phyloP scores from a whole-genome alignment of 2,888 invertebrate species.

The Pristionchus mayeri region DNA sequence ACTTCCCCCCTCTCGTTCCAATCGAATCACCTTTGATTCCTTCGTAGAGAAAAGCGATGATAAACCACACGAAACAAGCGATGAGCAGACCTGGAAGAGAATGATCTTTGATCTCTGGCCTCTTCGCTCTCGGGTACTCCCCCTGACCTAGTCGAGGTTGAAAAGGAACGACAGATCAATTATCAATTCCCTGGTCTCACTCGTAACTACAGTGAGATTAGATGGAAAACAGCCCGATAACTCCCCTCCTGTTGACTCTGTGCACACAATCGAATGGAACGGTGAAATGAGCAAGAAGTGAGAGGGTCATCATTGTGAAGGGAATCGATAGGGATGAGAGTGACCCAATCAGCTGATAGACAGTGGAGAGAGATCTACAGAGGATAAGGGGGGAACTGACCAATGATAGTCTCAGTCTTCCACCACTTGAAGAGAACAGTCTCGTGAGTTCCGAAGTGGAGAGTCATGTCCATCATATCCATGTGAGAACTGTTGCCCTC shows the following conservation, averaged over 20 bases:
- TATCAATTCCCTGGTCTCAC: background rate
- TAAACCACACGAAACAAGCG: background rate
- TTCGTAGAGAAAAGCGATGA: conserved; percentile 27
- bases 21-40: conserved; percentile 37
- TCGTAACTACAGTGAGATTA: background rate
- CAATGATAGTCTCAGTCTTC: conserved; percentile 67
- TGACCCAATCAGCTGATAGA: background rate
- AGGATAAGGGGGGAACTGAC: conserved; percentile 49
- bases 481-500: conserved; percentile 20
- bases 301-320: no score
- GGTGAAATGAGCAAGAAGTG: background rate
- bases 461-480: conserved; percentile 63
- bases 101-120: conserved; percentile 4
- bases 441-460: conserved; percentile 72
- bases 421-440: conserved; percentile 72
- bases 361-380: background rate
- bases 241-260: background rate
- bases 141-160: background rate
- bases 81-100: background rate
- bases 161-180: background rate
- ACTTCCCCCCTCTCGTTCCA: background rate
- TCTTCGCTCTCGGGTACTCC: background rate
- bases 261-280: background rate
- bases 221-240: conserved; percentile 2
- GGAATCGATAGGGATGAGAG: background rate